Evolutionary conservation across 2,888 invertebrate species (phyloP).

Genomic region (Neoaliturus tenellus): DNA sequence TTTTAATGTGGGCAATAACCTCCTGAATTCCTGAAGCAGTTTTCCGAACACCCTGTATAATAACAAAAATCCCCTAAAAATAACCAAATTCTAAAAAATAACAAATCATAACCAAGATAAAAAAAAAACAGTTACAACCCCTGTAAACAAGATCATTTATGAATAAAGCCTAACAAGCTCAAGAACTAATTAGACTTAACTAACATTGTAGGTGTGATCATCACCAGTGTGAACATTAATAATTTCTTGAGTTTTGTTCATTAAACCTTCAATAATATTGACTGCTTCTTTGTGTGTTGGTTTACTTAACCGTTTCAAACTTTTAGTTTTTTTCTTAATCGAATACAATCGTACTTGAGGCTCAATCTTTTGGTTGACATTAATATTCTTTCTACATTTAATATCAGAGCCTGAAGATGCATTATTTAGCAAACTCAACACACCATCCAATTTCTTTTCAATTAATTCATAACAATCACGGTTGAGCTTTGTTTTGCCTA

Average conservation of each 20-base stretch:
- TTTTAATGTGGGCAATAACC: too few species aligned
- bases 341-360: conserved; percentile 14
- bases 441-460: conserved; percentile 22
- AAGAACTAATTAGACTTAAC: not conserved
- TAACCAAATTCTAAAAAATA: not conserved
- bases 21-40: too few species aligned
- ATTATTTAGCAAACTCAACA: conserved; percentile 12
- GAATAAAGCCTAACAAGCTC: not conserved
- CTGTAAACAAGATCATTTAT: not conserved
- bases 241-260: not conserved
- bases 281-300: not conserved
- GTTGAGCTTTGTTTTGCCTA: conserved; percentile 13
- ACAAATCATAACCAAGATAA: not conserved
- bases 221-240: conserved; percentile 22
- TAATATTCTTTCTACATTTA: conserved; percentile 3
- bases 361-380: conserved; percentile 4
- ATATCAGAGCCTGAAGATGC: not conserved
- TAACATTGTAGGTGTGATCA: conserved; percentile 29
- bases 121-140: not conserved
- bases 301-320: conserved; percentile 2
- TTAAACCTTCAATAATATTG: conserved; percentile 22
- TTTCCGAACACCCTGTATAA: not conserved
- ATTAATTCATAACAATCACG: not conserved
- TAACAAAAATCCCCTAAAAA: not conserved
- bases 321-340: not conserved